phyloP scores from a whole-genome alignment of 2,797 vertebrate genomes.

The Eulemur rubriventer region DNA sequence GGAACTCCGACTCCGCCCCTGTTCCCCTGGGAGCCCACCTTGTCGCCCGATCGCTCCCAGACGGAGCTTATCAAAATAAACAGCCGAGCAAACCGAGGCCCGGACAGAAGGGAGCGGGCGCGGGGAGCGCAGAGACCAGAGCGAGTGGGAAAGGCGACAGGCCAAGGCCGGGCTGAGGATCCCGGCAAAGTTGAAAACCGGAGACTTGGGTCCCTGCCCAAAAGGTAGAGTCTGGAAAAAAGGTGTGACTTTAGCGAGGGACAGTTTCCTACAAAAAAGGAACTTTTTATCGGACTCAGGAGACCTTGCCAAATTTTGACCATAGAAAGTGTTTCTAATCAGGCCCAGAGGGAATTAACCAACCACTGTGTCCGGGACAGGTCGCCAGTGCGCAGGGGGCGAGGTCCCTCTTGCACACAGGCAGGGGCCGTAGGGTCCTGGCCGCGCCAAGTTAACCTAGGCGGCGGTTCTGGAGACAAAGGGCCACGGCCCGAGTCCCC shows the following conservation, averaged over 20 bases:
- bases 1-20: not conserved
- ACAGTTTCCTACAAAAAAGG: not conserved
- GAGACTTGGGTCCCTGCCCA: not conserved
- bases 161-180: not conserved
- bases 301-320: not conserved
- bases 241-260: not conserved
- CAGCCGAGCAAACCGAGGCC: not conserved
- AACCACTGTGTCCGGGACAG: rapidly evolving
- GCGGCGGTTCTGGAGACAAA: not conserved
- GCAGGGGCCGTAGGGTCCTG: not conserved
- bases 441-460: not conserved
- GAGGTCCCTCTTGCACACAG: not conserved
- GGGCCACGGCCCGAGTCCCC: not conserved
- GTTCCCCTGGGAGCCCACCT: not conserved
- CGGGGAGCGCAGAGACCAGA: not conserved
- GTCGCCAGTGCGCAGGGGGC: not conserved
- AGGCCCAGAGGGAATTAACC: not conserved
- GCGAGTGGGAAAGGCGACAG: not conserved
- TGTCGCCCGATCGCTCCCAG: rapidly evolving
- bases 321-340: not conserved
- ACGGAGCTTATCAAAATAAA: not conserved
- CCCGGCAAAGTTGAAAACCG: not conserved
- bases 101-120: too few relatives aligned
- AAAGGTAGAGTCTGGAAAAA: not conserved
- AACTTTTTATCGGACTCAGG: not conserved